Conservation (phyloP, 2,888 invertebrate species). For the Apodemia hepburni region DNA sequence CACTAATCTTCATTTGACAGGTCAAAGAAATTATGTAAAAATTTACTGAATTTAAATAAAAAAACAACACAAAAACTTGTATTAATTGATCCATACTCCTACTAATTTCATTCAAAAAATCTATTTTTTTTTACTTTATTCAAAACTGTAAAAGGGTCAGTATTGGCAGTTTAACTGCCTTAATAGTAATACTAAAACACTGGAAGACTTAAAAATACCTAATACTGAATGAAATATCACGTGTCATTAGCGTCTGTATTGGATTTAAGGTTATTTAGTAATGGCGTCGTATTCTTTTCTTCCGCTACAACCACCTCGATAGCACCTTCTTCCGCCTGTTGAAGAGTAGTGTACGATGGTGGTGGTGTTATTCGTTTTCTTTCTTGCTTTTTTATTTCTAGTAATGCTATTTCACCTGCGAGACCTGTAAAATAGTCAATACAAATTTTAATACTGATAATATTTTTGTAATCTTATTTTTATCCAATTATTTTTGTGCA, state of each 20-base stretch:
- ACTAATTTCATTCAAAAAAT: too few species aligned
- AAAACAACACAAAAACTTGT: too few species aligned
- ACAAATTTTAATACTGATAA: too few species aligned
- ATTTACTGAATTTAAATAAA: too few species aligned
- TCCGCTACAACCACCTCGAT: conserved; percentile 57
- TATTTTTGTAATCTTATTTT: too few species aligned
- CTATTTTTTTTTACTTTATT: too few species aligned
- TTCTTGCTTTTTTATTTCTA: conserved; percentile 40
- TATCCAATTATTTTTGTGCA: too few species aligned
- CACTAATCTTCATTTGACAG: too few species aligned
- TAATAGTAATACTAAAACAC: conserved; percentile 12
- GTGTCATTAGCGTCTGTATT: conserved; percentile 33
- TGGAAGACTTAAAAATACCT: conserved; percentile 7
- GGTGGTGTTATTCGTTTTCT: conserved; percentile 46
- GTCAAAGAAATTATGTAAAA: too few species aligned
- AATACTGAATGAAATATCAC: conserved; percentile 25
- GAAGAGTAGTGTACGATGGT: conserved; percentile 57
- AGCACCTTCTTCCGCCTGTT: conserved; percentile 45
- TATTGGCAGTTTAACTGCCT: background rate
- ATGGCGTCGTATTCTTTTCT: conserved; percentile 30
- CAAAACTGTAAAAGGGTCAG: too few species aligned
- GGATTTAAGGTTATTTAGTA: conserved; percentile 25
- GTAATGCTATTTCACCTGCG: conserved; percentile 57
- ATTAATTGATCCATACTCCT: too few species aligned
- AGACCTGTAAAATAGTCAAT: conserved; percentile 43